These are phyloP conservation scores for Dorcus parallelipipedus DNA, from an alignment of 2,888 invertebrate genomes.

Conservation along the genomic window DNA sequence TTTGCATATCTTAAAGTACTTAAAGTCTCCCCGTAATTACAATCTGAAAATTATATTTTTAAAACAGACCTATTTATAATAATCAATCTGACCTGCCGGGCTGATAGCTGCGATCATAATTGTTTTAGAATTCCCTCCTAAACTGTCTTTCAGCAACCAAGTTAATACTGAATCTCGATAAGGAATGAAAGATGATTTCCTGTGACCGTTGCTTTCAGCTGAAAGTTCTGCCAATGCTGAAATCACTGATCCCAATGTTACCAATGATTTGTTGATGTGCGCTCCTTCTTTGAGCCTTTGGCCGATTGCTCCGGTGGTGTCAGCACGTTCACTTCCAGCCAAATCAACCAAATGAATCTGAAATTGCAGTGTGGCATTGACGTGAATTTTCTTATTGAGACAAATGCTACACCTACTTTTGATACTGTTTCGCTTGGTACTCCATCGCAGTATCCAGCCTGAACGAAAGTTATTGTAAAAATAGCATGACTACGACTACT, in stretches of 20 bases:
- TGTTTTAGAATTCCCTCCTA: slow-evolving; percentile 88
- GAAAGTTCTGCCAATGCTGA: slow-evolving; percentile 76
- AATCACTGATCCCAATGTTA: slow-evolving; percentile 84
- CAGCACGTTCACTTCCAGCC: slow-evolving; percentile 86
- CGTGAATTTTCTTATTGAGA: too few species aligned
- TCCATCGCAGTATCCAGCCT: slow-evolving; percentile 81
- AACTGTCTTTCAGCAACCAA: slow-evolving; percentile 82
- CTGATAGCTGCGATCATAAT: slow-evolving; percentile 85
- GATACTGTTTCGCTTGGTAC: slow-evolving; percentile 88
- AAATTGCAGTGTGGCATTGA: not conserved
- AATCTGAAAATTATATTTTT: slow-evolving; percentile 51
- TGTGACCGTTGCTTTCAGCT: slow-evolving; percentile 33
- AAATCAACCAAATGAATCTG: slow-evolving; percentile 79
- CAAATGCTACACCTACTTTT: slow-evolving; percentile 53
- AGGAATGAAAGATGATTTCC: slow-evolving; percentile 67
- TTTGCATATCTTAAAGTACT: slow-evolving; percentile 86
- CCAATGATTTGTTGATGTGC: slow-evolving; percentile 86
- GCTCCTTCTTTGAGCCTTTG: slow-evolving; percentile 86
- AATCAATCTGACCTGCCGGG: slow-evolving; percentile 39
- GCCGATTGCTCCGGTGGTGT: slow-evolving; percentile 87
- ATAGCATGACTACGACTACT: slow-evolving; percentile 90
- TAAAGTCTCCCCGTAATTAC: slow-evolving; percentile 83
- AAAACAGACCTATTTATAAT: slow-evolving; percentile 2
- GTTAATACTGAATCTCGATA: slow-evolving; percentile 86
- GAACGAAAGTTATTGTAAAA: slow-evolving; percentile 86